Evolutionary conservation across 2,113 vertebrate species (phyloP).

Genomic region (Cromileptes altivelis): DNA sequence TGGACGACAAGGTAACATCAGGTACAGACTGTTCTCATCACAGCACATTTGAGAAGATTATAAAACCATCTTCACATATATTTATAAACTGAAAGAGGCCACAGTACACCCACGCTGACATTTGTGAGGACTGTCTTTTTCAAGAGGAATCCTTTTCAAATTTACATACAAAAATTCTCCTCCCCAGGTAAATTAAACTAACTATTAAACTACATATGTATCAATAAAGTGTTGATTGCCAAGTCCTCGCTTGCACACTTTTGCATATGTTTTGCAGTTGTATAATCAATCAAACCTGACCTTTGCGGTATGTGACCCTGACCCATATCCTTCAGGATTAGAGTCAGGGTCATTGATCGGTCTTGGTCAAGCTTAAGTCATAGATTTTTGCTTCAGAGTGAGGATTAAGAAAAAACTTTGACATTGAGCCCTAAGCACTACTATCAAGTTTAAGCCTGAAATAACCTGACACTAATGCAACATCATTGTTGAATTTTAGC

Average conservation of each 20-base stretch:
- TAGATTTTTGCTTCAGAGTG: constrained; percentile 20
- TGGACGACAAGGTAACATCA: neutral
- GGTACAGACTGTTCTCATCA: neutral
- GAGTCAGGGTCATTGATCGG: constrained; percentile 35
- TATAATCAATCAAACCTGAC: constrained; percentile 12
- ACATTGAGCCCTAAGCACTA: neutral
- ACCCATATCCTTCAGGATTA: constrained; percentile 53
- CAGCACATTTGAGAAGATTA: neutral
- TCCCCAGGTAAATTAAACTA: neutral
- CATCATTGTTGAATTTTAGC: constrained; percentile 1
- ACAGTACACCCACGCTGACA: neutral
- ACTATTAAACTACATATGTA: neutral
- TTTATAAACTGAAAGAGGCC: neutral
- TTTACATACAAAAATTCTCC: neutral
- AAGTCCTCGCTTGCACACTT: neutral
- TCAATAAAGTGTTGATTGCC: neutral
- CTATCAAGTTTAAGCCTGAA: constrained; percentile 1
- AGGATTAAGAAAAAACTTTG: constrained; percentile 28
- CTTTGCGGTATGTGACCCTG: constrained; percentile 9
- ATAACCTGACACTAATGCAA: constrained; percentile 33
- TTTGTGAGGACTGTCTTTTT: neutral
- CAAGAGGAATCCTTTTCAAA: neutral
- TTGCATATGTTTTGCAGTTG: neutral
- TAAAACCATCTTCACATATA: neutral
- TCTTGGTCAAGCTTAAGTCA: constrained; percentile 43